These are phyloP conservation scores for Fukomys damarensis DNA, from an alignment of 2,113 vertebrate genomes.

Conservation along the genomic window DNA sequence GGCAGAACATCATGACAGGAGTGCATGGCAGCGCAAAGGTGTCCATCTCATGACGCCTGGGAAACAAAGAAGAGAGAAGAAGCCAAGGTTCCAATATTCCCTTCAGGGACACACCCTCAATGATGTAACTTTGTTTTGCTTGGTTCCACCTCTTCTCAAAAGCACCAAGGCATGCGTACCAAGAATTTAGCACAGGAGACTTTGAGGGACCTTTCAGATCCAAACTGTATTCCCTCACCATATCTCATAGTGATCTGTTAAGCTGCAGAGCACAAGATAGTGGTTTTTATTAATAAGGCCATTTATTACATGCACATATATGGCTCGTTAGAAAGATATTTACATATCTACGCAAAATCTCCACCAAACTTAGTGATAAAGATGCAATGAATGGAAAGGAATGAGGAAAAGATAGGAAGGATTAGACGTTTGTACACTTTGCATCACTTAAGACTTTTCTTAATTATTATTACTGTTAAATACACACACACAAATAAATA, in stretches of 20 bases:
- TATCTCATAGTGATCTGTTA: neutral
- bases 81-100: neutral
- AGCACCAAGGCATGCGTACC: neutral
- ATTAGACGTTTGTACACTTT: neutral
- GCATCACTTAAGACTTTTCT: neutral
- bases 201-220: neutral
- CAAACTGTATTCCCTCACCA: neutral
- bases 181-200: neutral
- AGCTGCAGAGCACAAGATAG: neutral
- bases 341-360: neutral
- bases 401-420: neutral
- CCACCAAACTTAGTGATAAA: neutral
- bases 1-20: neutral
- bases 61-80: neutral
- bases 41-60: neutral
- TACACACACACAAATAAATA: neutral
- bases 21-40: neutral
- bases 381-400: neutral
- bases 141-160: neutral
- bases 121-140: neutral
- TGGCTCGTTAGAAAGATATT: neutral
- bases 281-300: neutral
- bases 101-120: too few relatives aligned
- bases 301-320: neutral
- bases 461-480: neutral